These are phyloP conservation scores for Pseudopleuronectes americanus DNA, from an alignment of 2,797 vertebrate species.

Conservation along the genomic window DNA sequence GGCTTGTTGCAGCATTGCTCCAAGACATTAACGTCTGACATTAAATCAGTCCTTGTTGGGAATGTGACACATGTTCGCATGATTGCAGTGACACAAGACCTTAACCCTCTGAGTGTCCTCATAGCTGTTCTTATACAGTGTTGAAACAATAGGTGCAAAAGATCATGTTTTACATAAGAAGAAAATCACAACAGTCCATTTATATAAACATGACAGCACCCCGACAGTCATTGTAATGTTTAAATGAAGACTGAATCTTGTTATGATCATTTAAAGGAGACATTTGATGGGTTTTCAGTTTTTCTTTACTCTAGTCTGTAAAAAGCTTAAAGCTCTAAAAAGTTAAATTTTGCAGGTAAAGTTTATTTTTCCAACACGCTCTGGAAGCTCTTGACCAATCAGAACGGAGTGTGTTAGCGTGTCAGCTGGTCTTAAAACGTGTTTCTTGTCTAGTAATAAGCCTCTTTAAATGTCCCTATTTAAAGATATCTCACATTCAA, in stretches of 20 bases:
- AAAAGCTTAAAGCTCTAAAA: no score
- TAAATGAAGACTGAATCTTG: not conserved
- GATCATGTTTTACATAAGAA: conserved; percentile 11
- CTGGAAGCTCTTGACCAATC: no score
- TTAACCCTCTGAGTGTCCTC: conserved; percentile 18
- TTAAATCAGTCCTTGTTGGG: conserved; percentile 33
- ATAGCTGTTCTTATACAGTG: conserved; percentile 8
- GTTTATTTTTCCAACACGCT: no score
- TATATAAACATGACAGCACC: not conserved
- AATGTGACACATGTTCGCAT: conserved; percentile 29
- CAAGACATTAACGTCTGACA: conserved; percentile 45
- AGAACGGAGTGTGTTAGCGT: no score
- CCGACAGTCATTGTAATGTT: not conserved
- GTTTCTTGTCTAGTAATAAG: no score
- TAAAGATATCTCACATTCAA: not conserved
- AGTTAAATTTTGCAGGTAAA: no score
- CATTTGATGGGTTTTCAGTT: no score
- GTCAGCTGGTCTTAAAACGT: no score
- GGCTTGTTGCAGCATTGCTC: conserved; percentile 36
- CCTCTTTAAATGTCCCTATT: no score
- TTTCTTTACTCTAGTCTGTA: no score
- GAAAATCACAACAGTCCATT: not conserved
- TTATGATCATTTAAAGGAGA: conserved; percentile 4
- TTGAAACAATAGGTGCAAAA: conserved; percentile 27
- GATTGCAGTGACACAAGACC: conserved; percentile 23